These are phyloP conservation scores for Rugalucina vietnamica DNA, from an alignment of 2,888 invertebrate species.

Conservation along the genomic window DNA sequence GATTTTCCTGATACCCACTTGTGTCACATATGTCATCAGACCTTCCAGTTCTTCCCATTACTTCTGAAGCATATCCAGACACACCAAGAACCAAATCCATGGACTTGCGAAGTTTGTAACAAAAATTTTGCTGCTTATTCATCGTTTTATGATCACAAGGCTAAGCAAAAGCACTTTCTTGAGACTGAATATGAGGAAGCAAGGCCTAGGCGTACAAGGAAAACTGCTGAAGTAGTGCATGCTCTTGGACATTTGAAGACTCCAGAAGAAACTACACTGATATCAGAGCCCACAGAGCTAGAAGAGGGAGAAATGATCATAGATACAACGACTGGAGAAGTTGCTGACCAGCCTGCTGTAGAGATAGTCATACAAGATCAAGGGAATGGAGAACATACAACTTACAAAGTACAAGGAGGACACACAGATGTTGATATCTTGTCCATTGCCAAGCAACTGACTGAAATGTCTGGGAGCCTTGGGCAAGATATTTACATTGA, in stretches of 20 bases:
- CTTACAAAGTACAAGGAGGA: background rate
- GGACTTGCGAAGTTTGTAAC: constrained; percentile 41
- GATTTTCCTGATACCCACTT: constrained; percentile 24
- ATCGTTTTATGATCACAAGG: constrained; percentile 53
- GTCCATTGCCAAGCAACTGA: constrained; percentile 58
- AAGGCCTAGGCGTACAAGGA: no score
- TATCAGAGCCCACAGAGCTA: background rate
- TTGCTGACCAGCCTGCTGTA: background rate
- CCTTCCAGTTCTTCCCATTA: constrained; percentile 47
- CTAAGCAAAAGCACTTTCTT: constrained; percentile 50
- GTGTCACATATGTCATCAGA: constrained; percentile 55
- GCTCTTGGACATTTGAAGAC: no score
- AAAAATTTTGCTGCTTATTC: constrained; percentile 47
- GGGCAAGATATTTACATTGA: background rate
- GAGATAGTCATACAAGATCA: background rate
- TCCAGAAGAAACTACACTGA: background rate
- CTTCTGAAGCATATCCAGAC: constrained; percentile 54
- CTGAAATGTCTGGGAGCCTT: constrained; percentile 49
- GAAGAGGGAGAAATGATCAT: background rate
- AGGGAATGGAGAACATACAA: background rate
- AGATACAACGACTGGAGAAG: background rate
- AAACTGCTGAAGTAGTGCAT: background rate
- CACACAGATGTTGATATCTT: constrained; percentile 53
- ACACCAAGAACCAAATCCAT: constrained; percentile 55
- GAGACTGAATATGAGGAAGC: background rate